Conservation (phyloP, 1,140 invertebrate species). For the Rhagoletis pomonella region DNA sequence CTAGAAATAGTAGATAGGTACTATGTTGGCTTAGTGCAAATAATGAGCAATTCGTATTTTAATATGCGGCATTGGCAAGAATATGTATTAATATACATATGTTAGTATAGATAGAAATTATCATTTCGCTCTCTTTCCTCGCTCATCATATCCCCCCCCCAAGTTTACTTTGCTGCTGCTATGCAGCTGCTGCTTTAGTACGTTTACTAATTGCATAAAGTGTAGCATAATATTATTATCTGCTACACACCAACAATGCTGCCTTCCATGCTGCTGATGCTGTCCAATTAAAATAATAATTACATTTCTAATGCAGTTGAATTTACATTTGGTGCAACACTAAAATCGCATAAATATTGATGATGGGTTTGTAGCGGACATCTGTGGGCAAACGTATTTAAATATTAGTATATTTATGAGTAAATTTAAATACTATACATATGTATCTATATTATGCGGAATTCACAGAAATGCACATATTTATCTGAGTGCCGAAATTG, state of each 20-base stretch:
- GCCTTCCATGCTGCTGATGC: neutral
- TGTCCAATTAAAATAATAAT: slow-evolving; percentile 40
- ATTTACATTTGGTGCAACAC: slow-evolving; percentile 60
- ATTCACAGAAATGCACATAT: too few relatives aligned
- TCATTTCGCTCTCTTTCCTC: neutral
- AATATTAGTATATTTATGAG: neutral
- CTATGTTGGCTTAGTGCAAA: neutral
- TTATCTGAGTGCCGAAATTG: too few relatives aligned
- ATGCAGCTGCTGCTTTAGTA: neutral
- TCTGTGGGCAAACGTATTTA: neutral
- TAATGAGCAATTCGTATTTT: neutral
- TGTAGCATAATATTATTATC: slow-evolving; percentile 36
- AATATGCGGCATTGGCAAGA: neutral
- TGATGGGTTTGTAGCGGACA: slow-evolving; percentile 58
- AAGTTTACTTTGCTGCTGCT: neutral
- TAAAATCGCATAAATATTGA: slow-evolving; percentile 69
- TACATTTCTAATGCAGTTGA: slow-evolving; percentile 71
- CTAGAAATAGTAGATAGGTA: neutral
- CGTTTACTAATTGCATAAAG: slow-evolving; percentile 10
- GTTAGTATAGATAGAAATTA: too few relatives aligned
- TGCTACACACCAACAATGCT: neutral
- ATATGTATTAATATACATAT: too few relatives aligned
- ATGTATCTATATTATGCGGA: neutral
- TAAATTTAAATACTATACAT: neutral
- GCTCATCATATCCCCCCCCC: neutral